Conservation (phyloP, 2,113 vertebrate species). For the Poeciliopsis retropinna region DNA sequence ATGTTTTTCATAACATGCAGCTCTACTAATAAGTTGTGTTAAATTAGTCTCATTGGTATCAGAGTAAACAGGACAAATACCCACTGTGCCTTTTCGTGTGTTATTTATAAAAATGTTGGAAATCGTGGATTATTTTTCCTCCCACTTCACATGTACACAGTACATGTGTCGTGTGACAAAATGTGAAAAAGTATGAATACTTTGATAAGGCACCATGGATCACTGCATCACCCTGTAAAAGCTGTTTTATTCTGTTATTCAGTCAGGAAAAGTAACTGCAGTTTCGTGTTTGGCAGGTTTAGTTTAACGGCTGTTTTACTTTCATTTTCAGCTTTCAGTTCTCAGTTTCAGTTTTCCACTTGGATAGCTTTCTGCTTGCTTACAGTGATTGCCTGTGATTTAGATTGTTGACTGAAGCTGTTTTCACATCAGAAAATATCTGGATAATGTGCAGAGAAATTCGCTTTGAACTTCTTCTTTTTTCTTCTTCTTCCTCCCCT, state of each 20-base stretch:
- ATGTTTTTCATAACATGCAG: no score
- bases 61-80: no score
- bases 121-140: no score
- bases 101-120: no score
- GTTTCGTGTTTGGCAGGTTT: background rate
- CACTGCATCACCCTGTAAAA: background rate
- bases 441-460: background rate
- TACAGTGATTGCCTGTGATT: background rate
- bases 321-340: background rate
- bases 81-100: no score
- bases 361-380: background rate
- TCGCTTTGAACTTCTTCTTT: background rate
- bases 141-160: no score
- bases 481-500: background rate
- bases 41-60: no score
- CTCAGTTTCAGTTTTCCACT: background rate
- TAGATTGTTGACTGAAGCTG: background rate
- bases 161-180: no score
- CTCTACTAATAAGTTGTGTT: no score
- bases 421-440: slow-evolving; percentile 1
- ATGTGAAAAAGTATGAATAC: background rate
- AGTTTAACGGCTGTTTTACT: background rate
- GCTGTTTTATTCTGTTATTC: background rate
- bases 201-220: background rate
- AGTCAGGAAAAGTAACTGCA: background rate